phyloP scores from a whole-genome alignment of 2,888 invertebrate genomes.

The Drosophila meridionalis region DNA sequence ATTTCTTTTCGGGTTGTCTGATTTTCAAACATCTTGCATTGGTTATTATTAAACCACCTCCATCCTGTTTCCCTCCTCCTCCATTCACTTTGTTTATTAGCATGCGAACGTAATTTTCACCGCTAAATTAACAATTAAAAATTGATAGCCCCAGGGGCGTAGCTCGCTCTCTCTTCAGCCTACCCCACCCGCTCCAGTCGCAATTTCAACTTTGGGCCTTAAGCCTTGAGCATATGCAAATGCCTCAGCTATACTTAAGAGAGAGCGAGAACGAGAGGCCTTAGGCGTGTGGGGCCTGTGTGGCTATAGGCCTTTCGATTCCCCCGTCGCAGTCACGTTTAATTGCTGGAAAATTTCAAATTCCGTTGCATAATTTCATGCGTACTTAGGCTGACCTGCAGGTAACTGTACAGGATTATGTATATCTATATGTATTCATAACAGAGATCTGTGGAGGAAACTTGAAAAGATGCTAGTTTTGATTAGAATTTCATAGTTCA shows the following conservation, averaged over 20 bases:
- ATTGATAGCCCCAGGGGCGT: slow-evolving; percentile 74
- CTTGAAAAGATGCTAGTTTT: no score
- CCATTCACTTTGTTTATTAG: slow-evolving; percentile 47
- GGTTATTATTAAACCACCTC: slow-evolving; percentile 18
- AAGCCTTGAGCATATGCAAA: slow-evolving; percentile 55
- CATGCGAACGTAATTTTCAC: slow-evolving; percentile 73
- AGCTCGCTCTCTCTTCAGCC: neutral
- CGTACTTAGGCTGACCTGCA: slow-evolving; percentile 23
- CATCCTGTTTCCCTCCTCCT: neutral
- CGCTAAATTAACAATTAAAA: slow-evolving; percentile 81
- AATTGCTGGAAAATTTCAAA: slow-evolving; percentile 69
- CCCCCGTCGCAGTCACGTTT: slow-evolving; percentile 54
- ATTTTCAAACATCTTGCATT: slow-evolving; percentile 56
- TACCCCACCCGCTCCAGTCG: slow-evolving; percentile 1
- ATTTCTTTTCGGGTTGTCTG: slow-evolving; percentile 77
- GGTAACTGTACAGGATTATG: neutral
- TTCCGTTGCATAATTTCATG: slow-evolving; percentile 60
- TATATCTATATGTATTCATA: neutral
- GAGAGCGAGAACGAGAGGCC: neutral
- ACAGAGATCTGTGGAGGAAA: neutral
- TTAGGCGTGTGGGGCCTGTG: neutral
- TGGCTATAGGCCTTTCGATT: slow-evolving; percentile 26
- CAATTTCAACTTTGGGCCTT: slow-evolving; percentile 16
- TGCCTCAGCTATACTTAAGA: slow-evolving; percentile 7
- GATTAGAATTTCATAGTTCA: no score